Evolutionary conservation across 2,888 invertebrate species (phyloP).

Genomic region (Protula sp.): DNA sequence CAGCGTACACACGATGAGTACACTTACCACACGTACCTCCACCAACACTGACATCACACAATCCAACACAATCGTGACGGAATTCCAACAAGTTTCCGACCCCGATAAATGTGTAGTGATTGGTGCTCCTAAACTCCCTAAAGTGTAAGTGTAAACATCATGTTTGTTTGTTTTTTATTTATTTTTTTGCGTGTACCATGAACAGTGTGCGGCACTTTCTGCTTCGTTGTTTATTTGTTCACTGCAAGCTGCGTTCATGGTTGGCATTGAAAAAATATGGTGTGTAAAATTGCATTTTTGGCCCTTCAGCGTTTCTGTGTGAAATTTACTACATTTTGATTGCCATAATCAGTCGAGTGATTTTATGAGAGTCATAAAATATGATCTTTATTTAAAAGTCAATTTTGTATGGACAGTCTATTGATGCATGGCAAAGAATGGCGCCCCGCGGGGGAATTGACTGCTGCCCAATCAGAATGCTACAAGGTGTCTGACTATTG

Average conservation of each 20-base stretch:
- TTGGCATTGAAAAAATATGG: too few species aligned
- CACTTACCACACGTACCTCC: slow-evolving; percentile 38
- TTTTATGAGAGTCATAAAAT: too few species aligned
- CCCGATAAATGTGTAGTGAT: slow-evolving; percentile 38
- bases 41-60: slow-evolving; percentile 44
- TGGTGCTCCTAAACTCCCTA: slow-evolving; percentile 38
- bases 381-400: too few species aligned
- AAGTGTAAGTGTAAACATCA: slow-evolving; percentile 27
- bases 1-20: slow-evolving; percentile 34
- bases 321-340: too few species aligned
- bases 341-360: too few species aligned
- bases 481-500: slow-evolving; percentile 32
- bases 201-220: too few species aligned
- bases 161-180: too few species aligned
- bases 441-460: slow-evolving; percentile 30
- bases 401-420: slow-evolving; percentile 30
- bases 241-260: too few species aligned
- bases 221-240: too few species aligned
- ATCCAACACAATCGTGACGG: slow-evolving; percentile 31
- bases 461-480: slow-evolving; percentile 33
- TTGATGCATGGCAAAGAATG: slow-evolving; percentile 34
- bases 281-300: too few species aligned
- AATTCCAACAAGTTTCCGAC: slow-evolving; percentile 41
- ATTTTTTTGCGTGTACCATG: too few species aligned
- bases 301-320: too few species aligned